phyloP scores from a whole-genome alignment of 2,113 vertebrate genomes.

The Myrmecophaga tridactyla region DNA sequence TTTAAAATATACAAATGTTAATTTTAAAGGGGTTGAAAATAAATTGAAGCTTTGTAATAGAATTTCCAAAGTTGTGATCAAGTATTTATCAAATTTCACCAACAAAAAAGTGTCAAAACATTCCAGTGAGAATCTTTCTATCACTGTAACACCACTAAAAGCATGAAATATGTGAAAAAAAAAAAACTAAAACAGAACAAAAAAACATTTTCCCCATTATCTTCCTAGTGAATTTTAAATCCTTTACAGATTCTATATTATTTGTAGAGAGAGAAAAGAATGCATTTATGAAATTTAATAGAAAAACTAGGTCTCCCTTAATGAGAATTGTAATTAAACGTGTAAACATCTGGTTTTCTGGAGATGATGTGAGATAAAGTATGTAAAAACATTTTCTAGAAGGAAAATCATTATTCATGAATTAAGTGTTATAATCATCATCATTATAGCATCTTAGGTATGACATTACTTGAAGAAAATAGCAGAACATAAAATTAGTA shows the following conservation, averaged over 20 bases:
- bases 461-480: not conserved
- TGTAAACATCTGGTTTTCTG: not conserved
- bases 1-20: not conserved
- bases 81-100: not conserved
- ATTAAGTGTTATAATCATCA: not conserved
- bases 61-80: not conserved
- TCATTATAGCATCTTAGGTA: not conserved
- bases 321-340: constrained; percentile 28
- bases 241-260: not conserved
- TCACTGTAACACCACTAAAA: not conserved
- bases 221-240: not conserved
- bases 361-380: not conserved
- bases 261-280: constrained; percentile 24
- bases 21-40: not conserved
- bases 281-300: not conserved
- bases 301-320: not conserved
- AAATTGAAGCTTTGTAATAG: not conserved
- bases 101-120: not conserved
- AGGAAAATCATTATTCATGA: not conserved
- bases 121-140: not conserved
- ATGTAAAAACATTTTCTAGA: not conserved
- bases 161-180: not conserved
- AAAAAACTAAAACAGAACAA: not conserved
- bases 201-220: not conserved
- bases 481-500: not conserved